A percentile compares a stretch with the other conserved stretches of the same genome.
These are phyloP conservation scores for Colostygia pectinataria DNA, from an alignment of 2,888 invertebrate genomes.

Conservation along the genomic window DNA sequence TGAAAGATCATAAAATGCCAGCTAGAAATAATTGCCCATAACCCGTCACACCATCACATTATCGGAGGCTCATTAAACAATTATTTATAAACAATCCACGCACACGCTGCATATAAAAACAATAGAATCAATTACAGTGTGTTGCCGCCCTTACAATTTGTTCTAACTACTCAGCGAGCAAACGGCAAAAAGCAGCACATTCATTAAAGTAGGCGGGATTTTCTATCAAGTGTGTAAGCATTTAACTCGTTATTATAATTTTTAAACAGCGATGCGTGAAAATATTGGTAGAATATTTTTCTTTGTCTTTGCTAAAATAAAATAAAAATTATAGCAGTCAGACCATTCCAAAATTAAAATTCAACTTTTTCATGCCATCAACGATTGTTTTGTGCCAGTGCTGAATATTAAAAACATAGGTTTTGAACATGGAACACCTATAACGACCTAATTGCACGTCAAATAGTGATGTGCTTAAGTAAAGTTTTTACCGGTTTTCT, in stretches of 20 bases:
- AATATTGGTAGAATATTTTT: conserved; percentile 17
- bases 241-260: conserved; percentile 29
- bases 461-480: conserved; percentile 38
- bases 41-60: conserved; percentile 28
- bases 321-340: neutral
- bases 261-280: conserved; percentile 27
- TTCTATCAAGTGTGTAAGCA: conserved; percentile 25
- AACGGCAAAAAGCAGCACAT: conserved; percentile 27
- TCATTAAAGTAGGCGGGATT: conserved; percentile 32
- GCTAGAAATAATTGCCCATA: conserved; percentile 19
- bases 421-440: conserved; percentile 29
- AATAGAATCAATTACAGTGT: conserved; percentile 35
- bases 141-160: conserved; percentile 38
- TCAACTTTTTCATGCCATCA: conserved; percentile 24
- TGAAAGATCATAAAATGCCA: conserved; percentile 10
- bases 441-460: conserved; percentile 38
- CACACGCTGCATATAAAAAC: conserved; percentile 32
- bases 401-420: conserved; percentile 29
- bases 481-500: conserved; percentile 32
- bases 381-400: conserved; percentile 26
- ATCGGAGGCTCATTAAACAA: conserved; percentile 34
- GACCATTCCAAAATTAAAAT: conserved; percentile 23
- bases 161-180: conserved; percentile 21
- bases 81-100: conserved; percentile 34
- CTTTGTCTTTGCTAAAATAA: conserved; percentile 10